phyloP scores from a whole-genome alignment of 2,888 invertebrate genomes.

The Oligia strigilis region DNA sequence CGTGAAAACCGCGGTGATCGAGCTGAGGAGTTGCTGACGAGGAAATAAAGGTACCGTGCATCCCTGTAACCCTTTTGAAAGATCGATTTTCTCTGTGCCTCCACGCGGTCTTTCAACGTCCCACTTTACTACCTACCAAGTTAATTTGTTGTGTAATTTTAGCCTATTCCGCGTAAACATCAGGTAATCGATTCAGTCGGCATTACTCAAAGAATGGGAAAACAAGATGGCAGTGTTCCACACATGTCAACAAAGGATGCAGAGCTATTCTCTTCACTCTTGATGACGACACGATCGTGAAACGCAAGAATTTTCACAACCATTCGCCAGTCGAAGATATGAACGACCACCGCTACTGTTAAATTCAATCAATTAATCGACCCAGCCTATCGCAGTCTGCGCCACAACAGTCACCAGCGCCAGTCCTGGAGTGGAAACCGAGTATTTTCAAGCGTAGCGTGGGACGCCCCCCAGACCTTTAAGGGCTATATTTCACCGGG shows the following conservation, averaged over 20 bases:
- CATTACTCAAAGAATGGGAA: constrained; percentile 67
- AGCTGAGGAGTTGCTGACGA: too few relatives aligned
- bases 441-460: background rate
- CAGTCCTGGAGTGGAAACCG: background rate
- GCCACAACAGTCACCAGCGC: background rate
- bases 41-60: too few relatives aligned
- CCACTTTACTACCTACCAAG: too few relatives aligned
- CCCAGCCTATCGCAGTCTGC: too few relatives aligned
- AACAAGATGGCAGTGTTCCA: constrained; percentile 72
- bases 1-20: too few relatives aligned
- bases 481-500: background rate
- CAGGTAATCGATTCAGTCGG: constrained; percentile 72
- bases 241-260: constrained; percentile 68
- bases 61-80: too few relatives aligned
- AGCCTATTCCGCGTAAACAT: too few relatives aligned
- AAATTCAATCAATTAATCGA: background rate
- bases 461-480: background rate
- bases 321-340: constrained; percentile 39
- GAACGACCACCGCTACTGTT: background rate
- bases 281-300: constrained; percentile 66
- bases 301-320: constrained; percentile 68
- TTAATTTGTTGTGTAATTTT: too few relatives aligned
- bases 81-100: too few relatives aligned
- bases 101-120: too few relatives aligned
- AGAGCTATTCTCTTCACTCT: constrained; percentile 69